Evolutionary conservation across 2,113 vertebrate species (phyloP), one percentile per base, ranked within the genome.

Genomic region (Vimba vimba): DNA sequence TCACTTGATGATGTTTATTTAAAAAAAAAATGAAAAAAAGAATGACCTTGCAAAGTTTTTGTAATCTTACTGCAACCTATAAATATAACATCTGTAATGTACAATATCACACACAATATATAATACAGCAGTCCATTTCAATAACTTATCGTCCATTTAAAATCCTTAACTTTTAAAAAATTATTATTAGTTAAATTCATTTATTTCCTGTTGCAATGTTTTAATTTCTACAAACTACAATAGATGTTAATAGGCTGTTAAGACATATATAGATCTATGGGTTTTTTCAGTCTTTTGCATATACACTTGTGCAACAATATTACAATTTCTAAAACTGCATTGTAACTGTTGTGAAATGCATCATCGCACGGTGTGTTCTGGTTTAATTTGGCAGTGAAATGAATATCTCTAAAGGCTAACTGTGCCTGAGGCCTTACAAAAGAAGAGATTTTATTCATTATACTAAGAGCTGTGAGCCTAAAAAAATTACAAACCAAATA

Each of bases 351-450:
- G 13, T 79, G 45, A 82, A 7, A 27, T 82, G 62, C 79, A 50
- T 80, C n/a, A 80, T 25, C 13, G 60, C 25, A 47, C 50, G 39
- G 15, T 60, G 59, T 36, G 79, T 19, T 66, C 17, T 82, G n/a
- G 45, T 82, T 69, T 62, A 13, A 52, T 81, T 81, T 81, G 60
- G 60, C 60, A 81, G 79, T 47, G 25, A 66, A 81, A 81, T 81
- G 39, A 81, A 66, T 23, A 69, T 82, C 45, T 82, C 80, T 50
- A 17, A 66, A 68, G 62, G 45, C 62, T 66, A 66, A 82, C 43
- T 52, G 45, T 82, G 64, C 43, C 39, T 50, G n/a, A 82, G 25
- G 27, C 43, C 45, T 36, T 17, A 69, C 10, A 69, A 50, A 50
- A 27, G 19, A 82, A 69, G 45, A 52, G 27, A n/a, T 82, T 68